Percentiles rank a stretch among this genome's conserved stretches.
These are phyloP conservation scores for Natator depressus DNA, from an alignment of 2,113 vertebrate species.

Conservation along the genomic window DNA sequence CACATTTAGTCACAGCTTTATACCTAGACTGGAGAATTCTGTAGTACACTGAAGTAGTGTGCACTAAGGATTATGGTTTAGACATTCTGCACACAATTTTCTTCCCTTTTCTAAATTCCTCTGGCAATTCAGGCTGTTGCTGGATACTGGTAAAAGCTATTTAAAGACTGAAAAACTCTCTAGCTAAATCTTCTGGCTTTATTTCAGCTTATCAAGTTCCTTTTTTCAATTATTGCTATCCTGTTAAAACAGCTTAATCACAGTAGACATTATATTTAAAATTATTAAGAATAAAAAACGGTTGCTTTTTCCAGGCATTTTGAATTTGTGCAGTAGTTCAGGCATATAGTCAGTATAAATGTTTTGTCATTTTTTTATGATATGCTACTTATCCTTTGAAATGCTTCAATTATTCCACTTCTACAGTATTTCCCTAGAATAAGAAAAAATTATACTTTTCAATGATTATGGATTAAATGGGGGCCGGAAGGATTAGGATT, in stretches of 20 bases:
- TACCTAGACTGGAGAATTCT: slow-evolving; percentile 18
- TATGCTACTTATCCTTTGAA: background rate
- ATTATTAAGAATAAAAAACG: background rate
- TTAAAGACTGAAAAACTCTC: background rate
- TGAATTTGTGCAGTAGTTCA: background rate
- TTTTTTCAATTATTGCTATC: background rate
- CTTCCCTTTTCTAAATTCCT: slow-evolving; percentile 18
- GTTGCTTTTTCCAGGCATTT: background rate
- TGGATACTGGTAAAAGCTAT: background rate
- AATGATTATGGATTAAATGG: background rate
- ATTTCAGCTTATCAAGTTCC: background rate
- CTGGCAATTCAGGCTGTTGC: background rate
- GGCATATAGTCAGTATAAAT: background rate
- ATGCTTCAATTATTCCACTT: background rate
- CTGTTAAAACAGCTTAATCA: background rate
- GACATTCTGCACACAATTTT: slow-evolving; percentile 20
- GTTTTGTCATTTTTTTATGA: background rate
- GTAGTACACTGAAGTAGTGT: background rate
- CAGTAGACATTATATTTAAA: background rate
- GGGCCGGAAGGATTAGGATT: background rate
- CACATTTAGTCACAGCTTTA: background rate
- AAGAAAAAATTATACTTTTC: background rate
- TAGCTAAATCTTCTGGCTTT: background rate
- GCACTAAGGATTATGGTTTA: background rate
- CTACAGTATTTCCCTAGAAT: background rate